These are phyloP conservation scores for Notolepis coatsorum DNA, from an alignment of 2,797 vertebrate genomes.

Conservation along the genomic window DNA sequence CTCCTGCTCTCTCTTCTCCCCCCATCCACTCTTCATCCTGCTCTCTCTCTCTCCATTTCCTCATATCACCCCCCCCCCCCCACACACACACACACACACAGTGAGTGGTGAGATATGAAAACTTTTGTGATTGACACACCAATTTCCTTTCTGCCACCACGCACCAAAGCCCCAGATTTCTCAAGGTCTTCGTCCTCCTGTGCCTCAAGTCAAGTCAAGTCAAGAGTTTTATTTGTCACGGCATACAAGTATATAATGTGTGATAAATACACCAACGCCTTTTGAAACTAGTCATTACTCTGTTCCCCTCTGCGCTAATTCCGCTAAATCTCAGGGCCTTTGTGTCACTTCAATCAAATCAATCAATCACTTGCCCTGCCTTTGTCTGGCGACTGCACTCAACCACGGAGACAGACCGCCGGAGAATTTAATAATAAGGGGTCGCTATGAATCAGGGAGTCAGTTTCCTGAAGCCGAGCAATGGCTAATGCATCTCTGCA, in stretches of 20 bases:
- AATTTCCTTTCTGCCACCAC: slow-evolving; percentile 68
- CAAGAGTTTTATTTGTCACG: too few species aligned
- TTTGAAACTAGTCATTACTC: slow-evolving; percentile 23
- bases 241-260: slow-evolving; percentile 56
- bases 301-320: neutral
- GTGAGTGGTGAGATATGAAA: slow-evolving; percentile 66
- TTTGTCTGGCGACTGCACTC: neutral
- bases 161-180: slow-evolving; percentile 51
- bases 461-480: too few species aligned
- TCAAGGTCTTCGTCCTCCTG: slow-evolving; percentile 54
- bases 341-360: neutral
- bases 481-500: too few species aligned
- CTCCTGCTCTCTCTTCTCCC: too few species aligned
- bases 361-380: neutral
- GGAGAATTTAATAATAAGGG: too few species aligned
- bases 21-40: too few species aligned
- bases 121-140: slow-evolving; percentile 68
- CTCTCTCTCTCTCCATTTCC: too few species aligned
- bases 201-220: slow-evolving; percentile 54
- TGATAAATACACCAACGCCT: slow-evolving; percentile 40
- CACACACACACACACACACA: slow-evolving; percentile 57
- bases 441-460: too few species aligned
- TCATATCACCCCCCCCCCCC: too few species aligned
- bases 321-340: neutral
- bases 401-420: too few species aligned